A percentile compares a stretch with the other conserved stretches of the same genome.
Evolutionary conservation across 2,888 invertebrate species (phyloP).

Genomic region (Spatulosminthurus flaviceps): DNA sequence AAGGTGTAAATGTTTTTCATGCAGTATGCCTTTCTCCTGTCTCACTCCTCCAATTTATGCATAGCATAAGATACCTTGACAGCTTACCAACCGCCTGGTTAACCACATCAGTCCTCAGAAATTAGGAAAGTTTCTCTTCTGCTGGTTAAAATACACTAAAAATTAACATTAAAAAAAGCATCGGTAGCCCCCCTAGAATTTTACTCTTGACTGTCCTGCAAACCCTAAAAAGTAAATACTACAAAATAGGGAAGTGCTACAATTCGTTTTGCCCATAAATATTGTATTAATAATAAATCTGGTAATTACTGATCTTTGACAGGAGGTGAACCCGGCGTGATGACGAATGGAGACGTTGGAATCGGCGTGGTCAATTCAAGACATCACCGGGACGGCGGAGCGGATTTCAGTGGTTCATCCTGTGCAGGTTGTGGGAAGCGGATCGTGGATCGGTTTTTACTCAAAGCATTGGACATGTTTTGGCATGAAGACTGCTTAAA

Average conservation of each 20-base stretch:
- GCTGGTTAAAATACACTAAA: too few species aligned
- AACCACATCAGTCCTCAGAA: too few species aligned
- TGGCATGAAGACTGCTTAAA: conserved; percentile 99
- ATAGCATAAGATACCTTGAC: too few species aligned
- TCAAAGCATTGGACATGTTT: conserved; percentile 87
- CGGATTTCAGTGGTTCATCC: conserved; percentile 42
- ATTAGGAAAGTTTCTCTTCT: too few species aligned
- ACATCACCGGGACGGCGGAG: conserved; percentile 29
- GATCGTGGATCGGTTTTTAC: conserved; percentile 78
- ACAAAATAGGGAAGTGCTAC: too few species aligned
- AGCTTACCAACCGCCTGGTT: too few species aligned
- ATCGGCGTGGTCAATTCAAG: conserved; percentile 40
- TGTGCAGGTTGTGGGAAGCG: conserved; percentile 95
- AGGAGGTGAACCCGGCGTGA: conserved; percentile 52
- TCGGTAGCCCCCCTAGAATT: too few species aligned
- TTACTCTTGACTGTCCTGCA: too few species aligned
- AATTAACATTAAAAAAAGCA: too few species aligned
- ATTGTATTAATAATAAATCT: too few species aligned
- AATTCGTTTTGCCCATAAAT: too few species aligned
- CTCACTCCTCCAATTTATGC: background rate
- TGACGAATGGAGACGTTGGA: conserved; percentile 61
- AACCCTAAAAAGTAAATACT: too few species aligned
- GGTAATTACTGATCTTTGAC: background rate
- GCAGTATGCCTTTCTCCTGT: background rate
- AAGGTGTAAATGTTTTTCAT: conserved; percentile 3